phyloP scores from a whole-genome alignment of 2,113 vertebrate genomes.

The Austrofundulus limnaeus region DNA sequence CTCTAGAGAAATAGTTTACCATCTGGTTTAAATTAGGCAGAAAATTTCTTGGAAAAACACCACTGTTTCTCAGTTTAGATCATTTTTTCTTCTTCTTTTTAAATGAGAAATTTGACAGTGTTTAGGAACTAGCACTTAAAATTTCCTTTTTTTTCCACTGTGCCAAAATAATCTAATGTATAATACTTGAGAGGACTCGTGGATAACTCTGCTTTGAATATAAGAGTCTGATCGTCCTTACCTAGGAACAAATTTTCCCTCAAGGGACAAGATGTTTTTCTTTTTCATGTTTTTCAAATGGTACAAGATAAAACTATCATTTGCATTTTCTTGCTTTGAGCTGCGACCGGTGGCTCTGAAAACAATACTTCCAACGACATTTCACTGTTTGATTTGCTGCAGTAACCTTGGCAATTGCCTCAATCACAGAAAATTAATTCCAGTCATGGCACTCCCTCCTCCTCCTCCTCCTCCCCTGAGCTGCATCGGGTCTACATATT shows the following conservation, averaged over 20 bases:
- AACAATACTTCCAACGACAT: conserved; percentile 74
- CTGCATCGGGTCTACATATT: conserved; percentile 62
- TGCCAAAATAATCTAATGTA: background rate
- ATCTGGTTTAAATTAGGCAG: conserved; percentile 4
- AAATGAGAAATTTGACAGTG: background rate
- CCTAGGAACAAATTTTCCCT: conserved; percentile 36
- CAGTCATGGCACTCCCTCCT: conserved; percentile 69
- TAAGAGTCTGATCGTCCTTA: conserved; percentile 32
- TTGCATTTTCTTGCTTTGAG: conserved; percentile 67
- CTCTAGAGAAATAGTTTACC: conserved; percentile 13
- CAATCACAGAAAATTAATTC: conserved; percentile 79
- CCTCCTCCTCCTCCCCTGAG: conserved; percentile 35
- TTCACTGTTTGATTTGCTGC: conserved; percentile 72
- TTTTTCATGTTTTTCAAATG: conserved; percentile 37
- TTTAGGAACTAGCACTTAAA: conserved; percentile 9
- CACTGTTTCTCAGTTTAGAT: conserved; percentile 7
- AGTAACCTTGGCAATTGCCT: conserved; percentile 80
- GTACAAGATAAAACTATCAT: conserved; percentile 55
- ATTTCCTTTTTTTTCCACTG: background rate
- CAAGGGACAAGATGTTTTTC: conserved; percentile 30
- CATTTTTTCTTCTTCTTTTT: background rate
- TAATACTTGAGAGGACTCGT: conserved; percentile 22
- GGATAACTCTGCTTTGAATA: conserved; percentile 41
- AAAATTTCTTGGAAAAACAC: background rate
- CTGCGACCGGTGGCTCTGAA: conserved; percentile 61